A percentile compares a stretch with the other conserved stretches of the same genome.
Evolutionary conservation across 2,888 invertebrate species (phyloP).

Genomic region (Teleogryllus oceanicus): DNA sequence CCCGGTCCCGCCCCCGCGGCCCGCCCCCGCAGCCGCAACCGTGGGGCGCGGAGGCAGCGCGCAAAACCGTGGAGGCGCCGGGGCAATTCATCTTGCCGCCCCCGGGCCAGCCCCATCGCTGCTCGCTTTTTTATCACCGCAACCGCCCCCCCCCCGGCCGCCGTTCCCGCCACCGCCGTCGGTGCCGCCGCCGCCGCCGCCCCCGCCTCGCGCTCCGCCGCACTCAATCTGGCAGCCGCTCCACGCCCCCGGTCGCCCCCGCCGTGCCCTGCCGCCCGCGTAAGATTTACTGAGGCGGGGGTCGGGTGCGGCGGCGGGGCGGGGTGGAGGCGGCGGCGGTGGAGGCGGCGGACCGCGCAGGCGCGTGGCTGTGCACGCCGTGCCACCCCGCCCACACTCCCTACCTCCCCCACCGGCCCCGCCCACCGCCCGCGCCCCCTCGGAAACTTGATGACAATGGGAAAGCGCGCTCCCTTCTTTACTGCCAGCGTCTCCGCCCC

Average conservation of each 20-base stretch:
- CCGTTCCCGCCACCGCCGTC: not conserved
- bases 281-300: not conserved
- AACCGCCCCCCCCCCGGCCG: not conserved
- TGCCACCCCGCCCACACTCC: slow-evolving; percentile 49
- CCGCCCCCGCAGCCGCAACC: too few relatives aligned
- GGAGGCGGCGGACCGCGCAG: not conserved
- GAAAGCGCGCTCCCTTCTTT: slow-evolving; percentile 2
- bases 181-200: not conserved
- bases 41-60: not conserved
- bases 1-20: too few relatives aligned
- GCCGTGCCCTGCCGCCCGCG: not conserved
- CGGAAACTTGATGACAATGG: slow-evolving; percentile 40
- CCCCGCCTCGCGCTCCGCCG: not conserved
- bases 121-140: slow-evolving; percentile 18
- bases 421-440: slow-evolving; percentile 48
- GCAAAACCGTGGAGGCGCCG: slow-evolving; percentile 10
- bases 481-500: not conserved
- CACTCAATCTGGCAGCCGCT: slow-evolving; percentile 18
- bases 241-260: not conserved
- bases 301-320: not conserved
- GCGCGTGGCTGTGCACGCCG: not conserved
- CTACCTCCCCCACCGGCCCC: slow-evolving; percentile 42
- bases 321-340: not conserved
- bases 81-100: slow-evolving; percentile 11
- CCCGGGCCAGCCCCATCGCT: not conserved